Percentiles rank a stretch among this genome's conserved stretches.
Evolutionary conservation across 2,888 invertebrate species (phyloP).

Genomic region (Yponomeuta cagnagella): DNA sequence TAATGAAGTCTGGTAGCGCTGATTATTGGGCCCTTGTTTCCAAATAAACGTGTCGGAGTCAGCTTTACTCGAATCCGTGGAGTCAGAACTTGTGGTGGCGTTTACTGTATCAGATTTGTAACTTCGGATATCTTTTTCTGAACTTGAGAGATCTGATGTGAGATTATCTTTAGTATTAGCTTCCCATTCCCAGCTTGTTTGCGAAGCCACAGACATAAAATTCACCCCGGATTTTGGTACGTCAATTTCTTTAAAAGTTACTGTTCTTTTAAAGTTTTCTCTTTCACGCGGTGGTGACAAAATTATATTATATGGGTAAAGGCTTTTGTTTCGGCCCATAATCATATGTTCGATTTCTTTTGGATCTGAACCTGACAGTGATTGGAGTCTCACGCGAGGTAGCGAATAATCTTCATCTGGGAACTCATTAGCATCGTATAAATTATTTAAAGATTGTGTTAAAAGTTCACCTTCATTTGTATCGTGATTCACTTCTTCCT

Average conservation of each 20-base stretch:
- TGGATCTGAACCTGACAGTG: constrained; percentile 28
- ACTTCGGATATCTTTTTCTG: constrained; percentile 24
- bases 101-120: constrained; percentile 24
- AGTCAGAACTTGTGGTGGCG: constrained; percentile 35
- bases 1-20: constrained; percentile 20
- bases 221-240: not conserved
- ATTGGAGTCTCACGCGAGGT: constrained; percentile 45
- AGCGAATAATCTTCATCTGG: constrained; percentile 49
- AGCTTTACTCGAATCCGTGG: constrained; percentile 43
- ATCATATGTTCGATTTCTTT: constrained; percentile 57
- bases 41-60: constrained; percentile 49
- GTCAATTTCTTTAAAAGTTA: constrained; percentile 43
- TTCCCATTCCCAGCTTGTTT: constrained; percentile 11
- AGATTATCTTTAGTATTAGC: constrained; percentile 9
- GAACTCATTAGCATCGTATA: constrained; percentile 34
- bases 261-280: constrained; percentile 42
- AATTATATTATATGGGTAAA: constrained; percentile 63
- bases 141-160: constrained; percentile 24
- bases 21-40: constrained; percentile 29
- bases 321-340: constrained; percentile 50
- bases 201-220: constrained; percentile 12
- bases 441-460: constrained; percentile 6
- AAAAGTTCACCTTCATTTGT: not conserved
- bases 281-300: constrained; percentile 55
- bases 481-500: not conserved